Conservation (phyloP, 2,888 invertebrate species). For the Temnothorax unifasciatus region DNA sequence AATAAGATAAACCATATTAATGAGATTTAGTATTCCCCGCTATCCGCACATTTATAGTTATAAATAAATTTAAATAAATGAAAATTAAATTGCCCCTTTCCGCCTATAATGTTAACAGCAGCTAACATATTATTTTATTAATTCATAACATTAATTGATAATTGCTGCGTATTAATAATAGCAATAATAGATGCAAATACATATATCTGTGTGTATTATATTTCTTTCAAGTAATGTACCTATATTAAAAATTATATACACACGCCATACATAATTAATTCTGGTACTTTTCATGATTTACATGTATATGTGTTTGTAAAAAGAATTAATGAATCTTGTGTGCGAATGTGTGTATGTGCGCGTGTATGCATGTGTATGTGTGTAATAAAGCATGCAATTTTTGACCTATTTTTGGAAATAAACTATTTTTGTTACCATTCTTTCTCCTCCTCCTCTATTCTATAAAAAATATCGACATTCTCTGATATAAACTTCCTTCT, state of each 20-base stretch:
- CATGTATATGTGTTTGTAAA: background rate
- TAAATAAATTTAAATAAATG: constrained; percentile 28
- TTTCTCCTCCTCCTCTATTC: background rate
- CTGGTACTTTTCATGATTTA: background rate
- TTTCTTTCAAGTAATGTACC: background rate
- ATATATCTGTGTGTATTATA: background rate
- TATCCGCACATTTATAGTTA: background rate
- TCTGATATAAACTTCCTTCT: constrained; percentile 69
- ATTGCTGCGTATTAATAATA: constrained; percentile 8
- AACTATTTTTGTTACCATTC: background rate
- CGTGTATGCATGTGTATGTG: background rate
- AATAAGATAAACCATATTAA: constrained; percentile 31
- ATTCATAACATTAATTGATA: background rate
- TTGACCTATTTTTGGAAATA: background rate
- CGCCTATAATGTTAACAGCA: background rate
- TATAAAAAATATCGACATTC: constrained; percentile 38
- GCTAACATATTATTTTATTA: background rate
- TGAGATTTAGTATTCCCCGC: background rate
- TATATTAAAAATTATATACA: background rate
- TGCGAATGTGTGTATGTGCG: background rate
- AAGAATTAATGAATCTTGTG: background rate
- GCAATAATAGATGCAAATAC: background rate
- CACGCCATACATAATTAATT: background rate
- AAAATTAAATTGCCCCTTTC: constrained; percentile 17
- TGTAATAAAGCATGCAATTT: constrained; percentile 1